Evolutionary conservation across 2,888 invertebrate genomes (phyloP), one percentile per base, ranked within the genome.

Genomic region (Amiota mariae): DNA sequence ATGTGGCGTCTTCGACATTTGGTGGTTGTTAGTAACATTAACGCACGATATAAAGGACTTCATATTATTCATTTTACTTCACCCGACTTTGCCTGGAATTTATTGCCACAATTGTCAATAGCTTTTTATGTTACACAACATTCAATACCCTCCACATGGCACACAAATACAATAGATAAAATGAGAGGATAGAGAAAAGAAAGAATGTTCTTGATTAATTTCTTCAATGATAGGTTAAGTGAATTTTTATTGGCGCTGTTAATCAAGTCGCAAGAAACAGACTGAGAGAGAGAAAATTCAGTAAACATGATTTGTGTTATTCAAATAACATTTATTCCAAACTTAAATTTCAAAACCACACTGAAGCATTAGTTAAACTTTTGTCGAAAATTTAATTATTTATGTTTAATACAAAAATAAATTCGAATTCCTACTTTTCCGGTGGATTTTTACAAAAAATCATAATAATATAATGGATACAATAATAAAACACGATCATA

Each of bases 191-290:
- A 24, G 24, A 67, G 20, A 15, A 3, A 18, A 15, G 8, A 15
- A 57, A 48, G 47, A 66, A 66, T 48, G 48, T 72, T 56, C 67
- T 73, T 81, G 84, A 82, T 85, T 84, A 83, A 83, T 83, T 80
- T 85, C 73, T 74, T 49, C 67, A 54, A 54, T 66, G 56, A 48
- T 24, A 67, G 47, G 72, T 73, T 75, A 84, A 84, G 81, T 84
- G 83, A 85, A 81, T 81, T 84, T 81, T 85, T 80, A 84, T 76
- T 81, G 76, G 66, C 72, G 3, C 63, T 76, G 74, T 80, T 77
- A 80, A 81, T 81, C 80, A 78, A 74, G 47, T n/a, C 66, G 72
- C 72, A 71, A 76, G 75, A 81, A 81, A 78, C 76, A 81, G 18
- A 57, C 54, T 24, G 54, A 18, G 49, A 47, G 15, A 56, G 51